These are phyloP conservation scores for Phocoena sinus DNA, from an alignment of 2,113 vertebrate species.

Conservation along the genomic window DNA sequence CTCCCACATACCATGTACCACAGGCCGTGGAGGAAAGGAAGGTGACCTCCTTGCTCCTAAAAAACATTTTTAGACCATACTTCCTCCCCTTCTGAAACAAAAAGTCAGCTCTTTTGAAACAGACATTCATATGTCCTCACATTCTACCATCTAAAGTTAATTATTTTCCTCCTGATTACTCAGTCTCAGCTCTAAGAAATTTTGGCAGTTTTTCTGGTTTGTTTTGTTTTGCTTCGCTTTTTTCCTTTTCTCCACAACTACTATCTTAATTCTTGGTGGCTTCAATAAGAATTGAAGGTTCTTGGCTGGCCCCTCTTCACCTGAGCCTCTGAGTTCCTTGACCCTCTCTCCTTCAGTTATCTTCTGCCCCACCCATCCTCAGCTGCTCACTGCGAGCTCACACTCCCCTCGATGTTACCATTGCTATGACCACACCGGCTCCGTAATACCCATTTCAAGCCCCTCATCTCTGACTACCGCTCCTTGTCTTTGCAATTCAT, in stretches of 20 bases:
- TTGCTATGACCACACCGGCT: not conserved
- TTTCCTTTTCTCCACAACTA: not conserved
- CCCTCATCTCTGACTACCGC: not conserved
- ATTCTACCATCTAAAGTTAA: not conserved
- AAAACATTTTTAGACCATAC: not conserved
- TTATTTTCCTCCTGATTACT: not conserved
- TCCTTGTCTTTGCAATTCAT: not conserved
- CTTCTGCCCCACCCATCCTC: not conserved
- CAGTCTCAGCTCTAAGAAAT: not conserved
- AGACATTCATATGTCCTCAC: not conserved
- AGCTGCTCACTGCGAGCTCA: rapidly evolving
- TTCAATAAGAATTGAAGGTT: not conserved
- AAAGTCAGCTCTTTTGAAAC: not conserved
- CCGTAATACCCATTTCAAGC: not conserved
- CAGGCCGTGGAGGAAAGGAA: not conserved
- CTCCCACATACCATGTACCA: not conserved
- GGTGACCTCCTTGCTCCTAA: not conserved
- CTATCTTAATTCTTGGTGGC: not conserved
- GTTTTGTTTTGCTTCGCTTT: not conserved
- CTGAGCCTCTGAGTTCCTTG: not conserved
- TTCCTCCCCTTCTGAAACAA: not conserved
- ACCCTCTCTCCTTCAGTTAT: not conserved
- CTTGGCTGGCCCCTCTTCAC: not conserved
- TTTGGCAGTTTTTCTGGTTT: not conserved
- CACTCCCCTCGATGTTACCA: not conserved